Evolutionary conservation across 2,888 invertebrate species (phyloP).

Genomic region (Myathropa florea): DNA sequence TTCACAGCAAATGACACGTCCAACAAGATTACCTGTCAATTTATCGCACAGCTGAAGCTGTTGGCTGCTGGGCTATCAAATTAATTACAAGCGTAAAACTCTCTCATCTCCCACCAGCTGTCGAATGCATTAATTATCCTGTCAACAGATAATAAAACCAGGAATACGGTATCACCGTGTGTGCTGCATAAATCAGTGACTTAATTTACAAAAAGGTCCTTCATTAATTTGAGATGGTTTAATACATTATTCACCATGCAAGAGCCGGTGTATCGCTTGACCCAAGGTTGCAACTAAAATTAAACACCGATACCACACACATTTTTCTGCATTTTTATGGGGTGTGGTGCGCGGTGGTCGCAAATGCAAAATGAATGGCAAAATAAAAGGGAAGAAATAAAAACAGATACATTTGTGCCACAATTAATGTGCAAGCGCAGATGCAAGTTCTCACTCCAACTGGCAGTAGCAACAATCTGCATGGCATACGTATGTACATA

Average conservation of each 20-base stretch:
- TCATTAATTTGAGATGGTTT: neutral
- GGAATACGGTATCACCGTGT: neutral
- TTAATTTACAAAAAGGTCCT: neutral
- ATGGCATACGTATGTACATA: neutral
- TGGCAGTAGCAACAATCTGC: neutral
- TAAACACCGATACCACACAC: neutral
- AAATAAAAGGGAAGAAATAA: neutral
- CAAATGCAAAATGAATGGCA: slow-evolving; percentile 45
- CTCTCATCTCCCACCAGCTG: slow-evolving; percentile 14
- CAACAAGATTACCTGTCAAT: neutral
- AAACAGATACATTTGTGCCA: neutral
- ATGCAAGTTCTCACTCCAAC: slow-evolving; percentile 32
- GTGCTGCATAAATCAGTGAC: neutral
- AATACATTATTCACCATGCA: neutral
- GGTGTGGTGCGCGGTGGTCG: slow-evolving; percentile 49
- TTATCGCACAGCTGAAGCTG: neutral
- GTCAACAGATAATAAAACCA: slow-evolving; percentile 19
- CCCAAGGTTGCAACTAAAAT: neutral
- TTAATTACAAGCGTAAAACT: neutral
- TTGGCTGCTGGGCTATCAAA: neutral
- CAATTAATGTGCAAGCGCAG: slow-evolving; percentile 55
- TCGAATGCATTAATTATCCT: slow-evolving; percentile 16
- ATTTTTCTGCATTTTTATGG: slow-evolving; percentile 12
- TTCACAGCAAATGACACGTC: neutral
- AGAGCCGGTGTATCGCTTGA: neutral